Base-by-base conservation (phyloP, 2,113 vertebrate genomes). In the Pangasianodon hypophthalmus region DNA sequence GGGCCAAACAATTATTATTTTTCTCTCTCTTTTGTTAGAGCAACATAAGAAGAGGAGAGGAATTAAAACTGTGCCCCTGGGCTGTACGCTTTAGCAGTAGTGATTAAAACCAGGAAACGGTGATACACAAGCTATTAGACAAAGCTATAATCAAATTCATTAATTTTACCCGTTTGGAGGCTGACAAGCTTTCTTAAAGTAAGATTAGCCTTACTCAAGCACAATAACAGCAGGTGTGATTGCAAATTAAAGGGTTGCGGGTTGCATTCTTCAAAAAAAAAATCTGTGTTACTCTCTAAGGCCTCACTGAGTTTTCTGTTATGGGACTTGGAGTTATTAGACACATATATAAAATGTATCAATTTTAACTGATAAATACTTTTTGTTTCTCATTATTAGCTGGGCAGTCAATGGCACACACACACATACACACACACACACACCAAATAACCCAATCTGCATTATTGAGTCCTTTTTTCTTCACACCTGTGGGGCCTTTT, bases 61-160 rank as follows among this genome's bases (percentile, higher is more conserved):
- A 98, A 98, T 99, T 99, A 98, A 98, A 98, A 98, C 96, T 95
- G 94, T 95, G 96, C 97, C 98, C 97, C 96, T 93, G 94, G 97
- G 98, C 97, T 95, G 95, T 94, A 94, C 94, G 95, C 95, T 96
- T 93, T 97, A 97, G 97, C 97, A 97, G 97, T 96, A 97, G 97
- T 99, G 97, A 99, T 99, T 99, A 98, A 98, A 98, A 98, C 97
- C 96, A 96, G 96, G 97, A 97, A 97, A 98, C 97, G 96, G 96
- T 97, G 97, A 98, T 97, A 96, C 97, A 97, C 97, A 96, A 96
- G 96, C 96, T 95, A 97, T 97, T 96, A 98, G 97, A 98, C 97
- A 97, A 97, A 96, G 96, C 96, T 93, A 94, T 98, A 98, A 98
- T 98, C 97, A 98, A 97, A 98, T 98, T 98, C 97, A 98, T 98